phyloP scores from a whole-genome alignment of 2,888 invertebrate genomes.

The Orthosia gothica region DNA sequence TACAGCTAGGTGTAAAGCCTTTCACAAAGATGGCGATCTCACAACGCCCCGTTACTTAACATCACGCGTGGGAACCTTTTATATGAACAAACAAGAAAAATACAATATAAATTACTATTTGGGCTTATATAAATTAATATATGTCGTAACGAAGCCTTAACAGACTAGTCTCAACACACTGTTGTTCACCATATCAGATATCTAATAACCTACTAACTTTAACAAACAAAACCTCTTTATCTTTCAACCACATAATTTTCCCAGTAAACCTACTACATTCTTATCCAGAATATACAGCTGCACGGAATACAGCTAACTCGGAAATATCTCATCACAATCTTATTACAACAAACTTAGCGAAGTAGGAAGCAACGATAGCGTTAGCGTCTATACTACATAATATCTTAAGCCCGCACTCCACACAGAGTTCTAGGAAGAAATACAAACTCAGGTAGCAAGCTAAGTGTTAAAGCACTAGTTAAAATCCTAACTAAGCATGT shows the following conservation, averaged over 20 bases:
- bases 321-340: slow-evolving; percentile 53
- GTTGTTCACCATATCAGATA: not conserved
- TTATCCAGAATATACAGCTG: slow-evolving; percentile 19
- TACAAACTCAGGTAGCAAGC: slow-evolving; percentile 47
- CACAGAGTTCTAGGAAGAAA: slow-evolving; percentile 31
- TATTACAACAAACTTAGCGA: slow-evolving; percentile 42
- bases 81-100: no score
- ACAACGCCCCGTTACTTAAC: no score
- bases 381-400: slow-evolving; percentile 9
- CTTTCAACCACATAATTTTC: not conserved
- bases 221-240: not conserved
- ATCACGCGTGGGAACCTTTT: no score
- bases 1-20: not conserved
- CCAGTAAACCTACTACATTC: slow-evolving; percentile 6
- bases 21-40: no score
- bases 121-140: no score
- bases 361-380: slow-evolving; percentile 26
- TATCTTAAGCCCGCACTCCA: slow-evolving; percentile 27
- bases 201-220: not conserved
- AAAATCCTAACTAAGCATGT: slow-evolving; percentile 45
- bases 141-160: no score
- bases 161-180: not conserved
- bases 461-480: slow-evolving; percentile 51
- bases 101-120: no score
- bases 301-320: slow-evolving; percentile 4